A percentile compares a stretch with the other conserved stretches of the same genome.
phyloP scores from a whole-genome alignment of 2,888 invertebrate genomes.

The Magallana nippona region DNA sequence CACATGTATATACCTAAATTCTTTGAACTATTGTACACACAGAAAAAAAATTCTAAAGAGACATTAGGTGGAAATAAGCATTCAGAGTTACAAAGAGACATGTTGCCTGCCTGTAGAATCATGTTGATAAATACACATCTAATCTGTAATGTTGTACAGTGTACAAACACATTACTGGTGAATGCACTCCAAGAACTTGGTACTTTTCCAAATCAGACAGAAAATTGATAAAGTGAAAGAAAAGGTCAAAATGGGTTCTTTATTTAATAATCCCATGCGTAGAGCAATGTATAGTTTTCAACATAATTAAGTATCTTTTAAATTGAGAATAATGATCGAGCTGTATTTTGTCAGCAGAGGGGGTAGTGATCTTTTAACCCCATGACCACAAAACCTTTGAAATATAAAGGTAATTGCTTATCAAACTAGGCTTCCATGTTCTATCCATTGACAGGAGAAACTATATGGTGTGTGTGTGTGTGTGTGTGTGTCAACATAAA shows the following conservation, averaged over 20 bases:
- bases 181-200: conserved; percentile 33
- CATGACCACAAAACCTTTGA: not conserved
- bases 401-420: not conserved
- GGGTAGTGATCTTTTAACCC: conserved; percentile 25
- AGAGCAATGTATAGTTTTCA: too few relatives aligned
- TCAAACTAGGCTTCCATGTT: not conserved
- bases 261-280: too few relatives aligned
- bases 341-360: not conserved
- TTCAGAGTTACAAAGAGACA: not conserved
- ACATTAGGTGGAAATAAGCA: not conserved
- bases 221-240: conserved; percentile 35
- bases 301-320: too few relatives aligned
- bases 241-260: conserved; percentile 29
- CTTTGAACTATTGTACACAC: too few relatives aligned
- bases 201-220: conserved; percentile 30
- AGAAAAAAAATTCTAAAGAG: too few relatives aligned
- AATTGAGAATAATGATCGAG: too few relatives aligned
- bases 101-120: conserved; percentile 4
- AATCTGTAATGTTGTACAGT: conserved; percentile 29
- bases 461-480: not conserved
- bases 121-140: conserved; percentile 17
- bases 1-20: not conserved
- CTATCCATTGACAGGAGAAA: not conserved
- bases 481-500: conserved; percentile 6
- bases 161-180: conserved; percentile 32